Percentiles rank a stretch among this genome's conserved stretches.
Evolutionary conservation across 2,113 vertebrate species (phyloP).

Genomic region (Triplophysa rosa): DNA sequence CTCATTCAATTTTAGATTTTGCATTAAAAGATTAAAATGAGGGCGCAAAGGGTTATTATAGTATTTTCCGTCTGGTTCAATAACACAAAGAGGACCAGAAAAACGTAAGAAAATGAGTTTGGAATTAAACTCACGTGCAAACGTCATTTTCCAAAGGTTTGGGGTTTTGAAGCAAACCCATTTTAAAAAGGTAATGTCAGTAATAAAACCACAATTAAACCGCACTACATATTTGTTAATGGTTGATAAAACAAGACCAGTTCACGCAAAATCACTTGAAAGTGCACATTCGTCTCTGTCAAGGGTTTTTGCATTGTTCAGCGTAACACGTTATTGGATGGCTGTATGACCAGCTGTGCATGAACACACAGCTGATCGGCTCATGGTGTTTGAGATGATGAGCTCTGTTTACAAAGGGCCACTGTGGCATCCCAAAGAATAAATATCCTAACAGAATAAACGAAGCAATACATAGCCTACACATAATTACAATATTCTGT

Average conservation of each 20-base stretch:
- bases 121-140: not conserved
- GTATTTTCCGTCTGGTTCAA: not conserved
- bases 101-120: not conserved
- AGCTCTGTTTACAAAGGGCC: not conserved
- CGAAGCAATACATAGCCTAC: not conserved
- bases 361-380: conserved; percentile 40
- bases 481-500: not conserved
- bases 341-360: conserved; percentile 50
- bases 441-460: not conserved
- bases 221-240: not conserved
- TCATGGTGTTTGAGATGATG: conserved; percentile 31
- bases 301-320: conserved; percentile 46
- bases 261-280: conserved; percentile 46
- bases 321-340: conserved; percentile 39
- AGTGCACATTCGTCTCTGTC: conserved; percentile 52
- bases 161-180: not conserved
- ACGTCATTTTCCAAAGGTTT: not conserved
- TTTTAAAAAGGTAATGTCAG: not conserved
- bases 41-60: not conserved
- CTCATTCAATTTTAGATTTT: too few species aligned
- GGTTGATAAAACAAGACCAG: conserved; percentile 42
- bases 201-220: not conserved
- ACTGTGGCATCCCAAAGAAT: not conserved
- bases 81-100: not conserved
- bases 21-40: not conserved